Evolutionary conservation across 2,797 vertebrate genomes (phyloP), one percentile per base, ranked within the genome.

Genomic region (Pipistrellus nathusii): DNA sequence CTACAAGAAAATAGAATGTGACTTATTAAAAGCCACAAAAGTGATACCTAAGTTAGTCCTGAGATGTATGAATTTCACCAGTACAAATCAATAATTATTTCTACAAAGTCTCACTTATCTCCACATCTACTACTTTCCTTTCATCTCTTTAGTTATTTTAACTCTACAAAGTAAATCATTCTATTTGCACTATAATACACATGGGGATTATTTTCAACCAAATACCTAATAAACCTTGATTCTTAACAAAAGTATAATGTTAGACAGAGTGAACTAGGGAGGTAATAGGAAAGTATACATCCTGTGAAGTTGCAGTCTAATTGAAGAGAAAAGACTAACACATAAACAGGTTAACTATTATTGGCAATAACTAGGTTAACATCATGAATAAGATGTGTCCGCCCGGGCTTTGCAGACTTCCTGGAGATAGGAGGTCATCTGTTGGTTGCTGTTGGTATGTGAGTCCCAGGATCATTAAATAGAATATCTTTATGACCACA

Each of bases 31-130:
- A 85, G 62, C 10, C 32, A 69, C 48, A 78, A 48, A 76, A 92
- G 30, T 78, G 21, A 84, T 69, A 59, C 14, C 90, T 82, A 85
- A 71, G 11, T 90, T 78, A 75, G 44, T 86, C 59, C 35, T 68
- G 18, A 95, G 44, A 83, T 86, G 9, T n/a, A 72, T 55, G n/a
- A 44, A 80, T 88, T 62, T 62, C 27, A 68, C 75, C 20, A 48
- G 51, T 75, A 73, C 46, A 91, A 92, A 85, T 62, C 46, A 96
- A 41, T 46, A 64, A 32, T 64, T 84, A 46, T 86, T 96, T 92
- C 59, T 90, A 62, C 80, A 76, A 71, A 30, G 62, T 38, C 46
- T 94, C 38, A 64, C 62, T 86, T 76, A 76, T 71, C 73, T 93
- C 9, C 92, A 25, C 41, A 82, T 44, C 25, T 53, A 38, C 21